phyloP scores from a whole-genome alignment of 2,113 vertebrate genomes.

The Dipodomys merriami region DNA sequence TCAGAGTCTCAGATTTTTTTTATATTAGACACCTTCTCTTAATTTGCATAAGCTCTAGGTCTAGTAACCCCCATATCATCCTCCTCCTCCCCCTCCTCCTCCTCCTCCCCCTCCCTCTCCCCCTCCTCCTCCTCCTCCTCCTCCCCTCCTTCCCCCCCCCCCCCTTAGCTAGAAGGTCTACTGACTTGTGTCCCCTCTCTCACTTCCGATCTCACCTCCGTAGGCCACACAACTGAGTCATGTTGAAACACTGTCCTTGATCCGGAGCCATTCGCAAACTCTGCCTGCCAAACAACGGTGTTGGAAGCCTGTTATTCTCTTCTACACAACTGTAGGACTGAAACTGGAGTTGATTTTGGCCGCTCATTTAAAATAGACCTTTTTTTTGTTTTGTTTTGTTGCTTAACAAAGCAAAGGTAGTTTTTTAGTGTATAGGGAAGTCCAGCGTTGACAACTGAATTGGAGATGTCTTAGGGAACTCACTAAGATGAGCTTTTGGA shows the following conservation, averaged over 20 bases:
- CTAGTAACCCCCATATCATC: not conserved
- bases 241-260: constrained; percentile 24
- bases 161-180: not conserved
- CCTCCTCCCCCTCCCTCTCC: no score
- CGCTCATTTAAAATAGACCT: constrained; percentile 22
- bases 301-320: constrained; percentile 54
- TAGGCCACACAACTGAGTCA: constrained; percentile 57
- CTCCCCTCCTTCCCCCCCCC: no score
- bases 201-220: not conserved
- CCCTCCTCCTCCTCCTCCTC: no score
- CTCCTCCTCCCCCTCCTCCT: not conserved
- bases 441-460: constrained; percentile 23
- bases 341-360: constrained; percentile 27
- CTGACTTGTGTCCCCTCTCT: not conserved
- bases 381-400: not conserved
- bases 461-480: not conserved
- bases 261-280: constrained; percentile 32
- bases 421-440: constrained; percentile 50
- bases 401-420: constrained; percentile 1
- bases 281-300: constrained; percentile 21
- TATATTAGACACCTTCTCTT: not conserved
- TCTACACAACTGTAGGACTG: constrained; percentile 51
- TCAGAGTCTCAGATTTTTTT: not conserved
- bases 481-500: not conserved
- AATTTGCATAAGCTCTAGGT: not conserved